A percentile compares a stretch with the other conserved stretches of the same genome.
These are phyloP conservation scores for Portunus trituberculatus DNA, from an alignment of 1,140 invertebrate species.

Conservation along the genomic window DNA sequence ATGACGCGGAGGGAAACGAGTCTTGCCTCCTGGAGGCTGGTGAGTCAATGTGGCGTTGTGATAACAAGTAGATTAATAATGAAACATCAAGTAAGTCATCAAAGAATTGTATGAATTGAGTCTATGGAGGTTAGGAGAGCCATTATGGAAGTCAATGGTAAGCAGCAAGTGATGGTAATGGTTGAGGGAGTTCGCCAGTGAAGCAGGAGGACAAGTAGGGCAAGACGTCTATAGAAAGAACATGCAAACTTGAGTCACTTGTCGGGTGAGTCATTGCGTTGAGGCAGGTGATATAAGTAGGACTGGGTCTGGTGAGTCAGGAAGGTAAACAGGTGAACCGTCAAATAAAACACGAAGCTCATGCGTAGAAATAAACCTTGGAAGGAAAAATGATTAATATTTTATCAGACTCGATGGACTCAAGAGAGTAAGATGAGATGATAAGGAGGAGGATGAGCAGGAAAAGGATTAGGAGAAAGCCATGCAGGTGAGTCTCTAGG, in stretches of 20 bases:
- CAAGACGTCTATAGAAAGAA: not conserved
- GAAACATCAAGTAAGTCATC: too few species aligned
- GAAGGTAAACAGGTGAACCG: conserved; percentile 4
- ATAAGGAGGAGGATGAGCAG: not conserved
- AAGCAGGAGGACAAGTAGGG: not conserved
- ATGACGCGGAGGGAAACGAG: too few species aligned
- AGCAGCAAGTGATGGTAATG: too few species aligned
- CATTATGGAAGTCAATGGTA: too few species aligned
- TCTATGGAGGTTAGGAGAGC: too few species aligned
- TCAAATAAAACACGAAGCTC: not conserved
- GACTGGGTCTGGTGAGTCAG: not conserved
- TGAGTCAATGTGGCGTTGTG: too few species aligned
- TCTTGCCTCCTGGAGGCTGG: too few species aligned
- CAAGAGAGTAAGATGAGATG: not conserved
- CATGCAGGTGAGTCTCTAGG: conserved; percentile 8
- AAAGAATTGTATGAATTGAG: too few species aligned
- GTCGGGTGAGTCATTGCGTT: not conserved
- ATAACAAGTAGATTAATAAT: too few species aligned
- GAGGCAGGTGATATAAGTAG: not conserved
- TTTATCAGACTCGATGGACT: not conserved
- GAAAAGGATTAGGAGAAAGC: not conserved
- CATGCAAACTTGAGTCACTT: not conserved
- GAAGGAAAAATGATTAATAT: not conserved
- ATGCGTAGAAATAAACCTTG: not conserved
- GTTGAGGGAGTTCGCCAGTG: too few species aligned